Conservation (phyloP, 2,888 invertebrate genomes). For the Gortyna flavago region DNA sequence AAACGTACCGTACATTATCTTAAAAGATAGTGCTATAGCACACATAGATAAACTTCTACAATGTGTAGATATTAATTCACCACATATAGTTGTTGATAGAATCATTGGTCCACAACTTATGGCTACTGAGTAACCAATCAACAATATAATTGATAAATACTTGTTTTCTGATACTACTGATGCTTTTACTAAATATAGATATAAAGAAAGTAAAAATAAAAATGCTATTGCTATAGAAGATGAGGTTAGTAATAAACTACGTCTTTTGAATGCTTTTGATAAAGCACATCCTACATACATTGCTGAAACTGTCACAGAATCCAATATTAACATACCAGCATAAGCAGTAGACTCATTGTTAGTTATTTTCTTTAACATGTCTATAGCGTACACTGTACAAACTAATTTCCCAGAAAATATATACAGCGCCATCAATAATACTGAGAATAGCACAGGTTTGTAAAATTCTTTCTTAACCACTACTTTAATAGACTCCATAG, state of each 20-base stretch:
- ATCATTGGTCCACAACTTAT: conserved; percentile 75
- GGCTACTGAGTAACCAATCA: conserved; percentile 46
- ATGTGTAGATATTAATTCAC: conserved; percentile 68
- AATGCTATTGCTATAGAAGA: conserved; percentile 64
- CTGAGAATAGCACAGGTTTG: conserved; percentile 30
- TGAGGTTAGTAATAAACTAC: conserved; percentile 63
- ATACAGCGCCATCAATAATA: conserved; percentile 36
- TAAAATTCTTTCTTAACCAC: conserved; percentile 36
- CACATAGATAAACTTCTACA: conserved; percentile 56
- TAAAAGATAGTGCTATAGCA: conserved; percentile 53
- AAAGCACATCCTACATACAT: conserved; percentile 71
- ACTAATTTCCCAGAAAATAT: conserved; percentile 51
- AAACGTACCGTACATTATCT: conserved; percentile 57
- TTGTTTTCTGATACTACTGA: conserved; percentile 36
- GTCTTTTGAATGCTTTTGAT: conserved; percentile 60
- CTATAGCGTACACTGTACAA: conserved; percentile 67
- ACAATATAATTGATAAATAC: conserved; percentile 35
- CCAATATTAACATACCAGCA: conserved; percentile 72
- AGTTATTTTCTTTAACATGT: conserved; percentile 70
- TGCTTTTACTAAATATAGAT: conserved; percentile 45
- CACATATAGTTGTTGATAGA: conserved; percentile 64
- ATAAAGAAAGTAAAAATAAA: conserved; percentile 37
- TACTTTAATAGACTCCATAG: conserved; percentile 1
- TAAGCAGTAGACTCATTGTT: conserved; percentile 66
- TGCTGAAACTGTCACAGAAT: conserved; percentile 69